Conservation (phyloP, 1,140 invertebrate genomes). For the Anthonomus grandis region DNA sequence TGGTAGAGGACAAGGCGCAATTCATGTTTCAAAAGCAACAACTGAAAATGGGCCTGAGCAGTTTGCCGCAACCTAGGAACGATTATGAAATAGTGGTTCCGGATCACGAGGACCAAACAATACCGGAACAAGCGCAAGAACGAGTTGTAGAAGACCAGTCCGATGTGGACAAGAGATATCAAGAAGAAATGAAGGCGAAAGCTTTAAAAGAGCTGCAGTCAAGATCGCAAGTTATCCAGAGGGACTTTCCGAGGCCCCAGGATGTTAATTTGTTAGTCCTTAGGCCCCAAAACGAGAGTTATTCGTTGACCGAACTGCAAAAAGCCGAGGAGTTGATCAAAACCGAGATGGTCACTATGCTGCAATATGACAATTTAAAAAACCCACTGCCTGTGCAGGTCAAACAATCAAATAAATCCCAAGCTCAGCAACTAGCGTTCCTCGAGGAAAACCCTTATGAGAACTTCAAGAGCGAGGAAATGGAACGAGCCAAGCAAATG, state of each 20-base stretch:
- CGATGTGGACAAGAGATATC: slow-evolving; percentile 75
- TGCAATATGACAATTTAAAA: slow-evolving; percentile 82
- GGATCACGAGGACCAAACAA: slow-evolving; percentile 70
- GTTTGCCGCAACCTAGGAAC: slow-evolving; percentile 87
- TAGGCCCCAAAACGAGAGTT: slow-evolving; percentile 66
- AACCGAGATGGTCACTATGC: slow-evolving; percentile 93
- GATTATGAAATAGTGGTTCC: slow-evolving; percentile 98
- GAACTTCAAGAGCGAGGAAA: slow-evolving; percentile 59
- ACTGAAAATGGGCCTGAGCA: slow-evolving; percentile 70
- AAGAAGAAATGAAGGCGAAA: slow-evolving; percentile 55
- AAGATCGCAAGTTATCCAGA: slow-evolving; percentile 85
- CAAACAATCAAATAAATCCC: slow-evolving; percentile 50
- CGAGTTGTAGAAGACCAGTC: slow-evolving; percentile 77
- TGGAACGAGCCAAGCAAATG: slow-evolving; percentile 64
- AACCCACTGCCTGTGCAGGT: slow-evolving; percentile 56
- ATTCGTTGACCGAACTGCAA: slow-evolving; percentile 81
- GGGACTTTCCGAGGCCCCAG: slow-evolving; percentile 80
- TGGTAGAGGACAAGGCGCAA: slow-evolving; percentile 62
- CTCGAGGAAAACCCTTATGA: slow-evolving; percentile 85
- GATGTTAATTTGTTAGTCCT: slow-evolving; percentile 84
- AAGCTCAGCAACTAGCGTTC: slow-evolving; percentile 72
- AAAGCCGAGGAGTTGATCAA: slow-evolving; percentile 97
- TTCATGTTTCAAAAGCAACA: slow-evolving; percentile 69
- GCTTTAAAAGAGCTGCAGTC: slow-evolving; percentile 68
- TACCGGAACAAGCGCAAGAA: slow-evolving; percentile 48